Percentiles rank a stretch among this genome's conserved stretches.
Conservation (phyloP, 2,113 vertebrate genomes). For the Galbula dea region DNA sequence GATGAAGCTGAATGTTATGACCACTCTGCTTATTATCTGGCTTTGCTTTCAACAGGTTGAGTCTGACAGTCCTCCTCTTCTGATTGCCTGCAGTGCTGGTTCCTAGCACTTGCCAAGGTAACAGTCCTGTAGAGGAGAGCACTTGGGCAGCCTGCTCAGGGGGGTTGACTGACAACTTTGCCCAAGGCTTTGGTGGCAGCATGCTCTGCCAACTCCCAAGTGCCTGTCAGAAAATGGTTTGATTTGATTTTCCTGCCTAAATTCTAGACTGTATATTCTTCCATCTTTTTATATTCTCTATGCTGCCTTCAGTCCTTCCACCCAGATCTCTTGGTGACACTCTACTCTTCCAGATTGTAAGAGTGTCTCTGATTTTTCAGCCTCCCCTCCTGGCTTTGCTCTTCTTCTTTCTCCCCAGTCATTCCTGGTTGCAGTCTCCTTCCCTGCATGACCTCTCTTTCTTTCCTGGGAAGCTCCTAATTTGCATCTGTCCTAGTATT, state of each 20-base stretch:
- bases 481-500: not conserved
- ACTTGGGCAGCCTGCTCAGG: not conserved
- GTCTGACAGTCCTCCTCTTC: not conserved
- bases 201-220: not conserved
- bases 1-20: not conserved
- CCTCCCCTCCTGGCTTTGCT: not conserved
- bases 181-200: not conserved
- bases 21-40: not conserved
- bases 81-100: not conserved
- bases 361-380: not conserved
- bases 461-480: not conserved
- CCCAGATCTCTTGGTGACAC: not conserved
- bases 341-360: not conserved
- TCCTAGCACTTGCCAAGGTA: not conserved
- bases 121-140: not conserved
- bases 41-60: not conserved
- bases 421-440: not conserved
- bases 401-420: not conserved
- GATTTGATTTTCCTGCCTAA: not conserved
- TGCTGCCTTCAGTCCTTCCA: not conserved
- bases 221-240: not conserved
- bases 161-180: not conserved
- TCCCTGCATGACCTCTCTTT: not conserved
- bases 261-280: not conserved
- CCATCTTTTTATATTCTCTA: not conserved